Conservation (phyloP, 2,113 vertebrate genomes). For the Athene cunicularia region DNA sequence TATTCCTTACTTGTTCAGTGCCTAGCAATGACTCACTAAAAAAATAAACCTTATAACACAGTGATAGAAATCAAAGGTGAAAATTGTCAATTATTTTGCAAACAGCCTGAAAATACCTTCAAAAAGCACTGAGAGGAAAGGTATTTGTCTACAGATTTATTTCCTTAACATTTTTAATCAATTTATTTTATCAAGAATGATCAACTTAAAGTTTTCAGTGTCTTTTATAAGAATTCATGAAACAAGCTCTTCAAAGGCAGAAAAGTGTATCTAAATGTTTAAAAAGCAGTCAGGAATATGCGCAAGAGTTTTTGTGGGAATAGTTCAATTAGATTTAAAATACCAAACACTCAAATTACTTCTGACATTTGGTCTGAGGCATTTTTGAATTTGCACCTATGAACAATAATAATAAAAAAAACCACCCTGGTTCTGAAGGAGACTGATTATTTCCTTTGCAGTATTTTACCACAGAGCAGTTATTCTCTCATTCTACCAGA, state of each 20-base stretch:
- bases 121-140: background rate
- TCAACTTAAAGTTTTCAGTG: conserved; percentile 30
- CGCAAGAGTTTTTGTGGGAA: background rate
- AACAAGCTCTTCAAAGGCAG: too few species aligned
- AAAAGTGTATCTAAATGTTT: conserved; percentile 21
- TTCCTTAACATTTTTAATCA: background rate
- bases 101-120: background rate
- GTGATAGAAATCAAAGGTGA: conserved; percentile 8
- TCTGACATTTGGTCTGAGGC: conserved; percentile 26
- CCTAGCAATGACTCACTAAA: background rate
- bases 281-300: conserved; percentile 3
- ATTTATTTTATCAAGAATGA: conserved; percentile 38
- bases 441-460: conserved; percentile 35
- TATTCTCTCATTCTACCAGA: background rate
- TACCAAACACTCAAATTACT: conserved; percentile 17
- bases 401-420: background rate
- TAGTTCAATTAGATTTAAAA: conserved; percentile 26
- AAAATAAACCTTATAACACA: background rate
- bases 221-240: too few species aligned
- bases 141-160: background rate
- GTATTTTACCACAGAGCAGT: conserved; percentile 6
- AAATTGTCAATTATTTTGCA: conserved; percentile 14
- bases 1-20: background rate
- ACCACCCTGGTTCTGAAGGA: background rate
- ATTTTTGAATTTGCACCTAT: conserved; percentile 35